Conservation (phyloP, 2,113 vertebrate genomes). For the Gorilla gorilla region DNA sequence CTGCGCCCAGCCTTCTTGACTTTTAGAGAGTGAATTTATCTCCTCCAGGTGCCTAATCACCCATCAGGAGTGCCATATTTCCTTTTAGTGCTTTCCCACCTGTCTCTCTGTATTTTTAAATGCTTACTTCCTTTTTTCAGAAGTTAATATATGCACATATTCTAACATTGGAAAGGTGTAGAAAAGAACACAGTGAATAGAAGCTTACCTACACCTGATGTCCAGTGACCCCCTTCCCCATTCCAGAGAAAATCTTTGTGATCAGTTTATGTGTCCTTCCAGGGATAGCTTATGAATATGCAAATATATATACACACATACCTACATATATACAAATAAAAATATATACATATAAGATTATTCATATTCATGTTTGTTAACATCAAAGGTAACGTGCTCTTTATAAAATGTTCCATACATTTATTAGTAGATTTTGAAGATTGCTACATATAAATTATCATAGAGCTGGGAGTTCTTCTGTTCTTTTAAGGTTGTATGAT, state of each 20-base stretch:
- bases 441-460: background rate
- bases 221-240: background rate
- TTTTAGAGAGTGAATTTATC: background rate
- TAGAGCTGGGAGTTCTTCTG: background rate
- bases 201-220: background rate
- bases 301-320: background rate
- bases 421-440: background rate
- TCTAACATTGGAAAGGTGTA: background rate
- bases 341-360: background rate
- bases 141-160: background rate
- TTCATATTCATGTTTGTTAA: background rate
- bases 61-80: background rate
- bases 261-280: background rate
- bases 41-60: background rate
- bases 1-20: no score
- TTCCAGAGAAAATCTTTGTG: background rate
- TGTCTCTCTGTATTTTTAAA: background rate
- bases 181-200: background rate
- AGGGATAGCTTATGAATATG: background rate
- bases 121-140: background rate
- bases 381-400: background rate
- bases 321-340: background rate
- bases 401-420: background rate
- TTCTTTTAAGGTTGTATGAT: background rate
- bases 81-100: background rate